These are phyloP conservation scores for Eulemur rufifrons DNA, from an alignment of 2,113 vertebrate genomes.

Conservation along the genomic window DNA sequence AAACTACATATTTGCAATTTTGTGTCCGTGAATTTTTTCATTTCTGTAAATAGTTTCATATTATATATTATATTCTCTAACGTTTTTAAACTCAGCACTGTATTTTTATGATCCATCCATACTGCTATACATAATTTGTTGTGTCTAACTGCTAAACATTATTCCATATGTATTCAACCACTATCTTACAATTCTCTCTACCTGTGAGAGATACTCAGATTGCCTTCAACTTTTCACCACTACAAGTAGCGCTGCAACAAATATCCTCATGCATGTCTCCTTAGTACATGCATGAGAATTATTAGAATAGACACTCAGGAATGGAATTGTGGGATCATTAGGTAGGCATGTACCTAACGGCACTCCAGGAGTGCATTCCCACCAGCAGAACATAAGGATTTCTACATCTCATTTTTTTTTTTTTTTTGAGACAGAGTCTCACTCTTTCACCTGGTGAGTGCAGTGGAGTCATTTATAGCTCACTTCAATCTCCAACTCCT, in stretches of 20 bases:
- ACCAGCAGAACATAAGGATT: neutral
- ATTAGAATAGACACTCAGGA: neutral
- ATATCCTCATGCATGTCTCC: neutral
- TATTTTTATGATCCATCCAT: neutral
- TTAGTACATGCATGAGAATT: neutral
- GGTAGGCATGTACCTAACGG: neutral
- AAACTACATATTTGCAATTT: neutral
- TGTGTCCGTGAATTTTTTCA: neutral
- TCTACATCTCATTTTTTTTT: neutral
- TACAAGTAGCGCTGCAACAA: neutral
- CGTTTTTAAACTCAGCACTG: neutral
- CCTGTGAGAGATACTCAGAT: neutral
- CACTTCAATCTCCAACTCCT: too few relatives aligned
- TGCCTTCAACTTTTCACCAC: neutral
- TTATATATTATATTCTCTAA: neutral
- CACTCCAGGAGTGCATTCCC: neutral
- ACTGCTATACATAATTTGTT: neutral
- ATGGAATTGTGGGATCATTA: neutral
- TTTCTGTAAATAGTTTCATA: neutral
- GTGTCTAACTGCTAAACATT: neutral
- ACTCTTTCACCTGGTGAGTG: too few relatives aligned
- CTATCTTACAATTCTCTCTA: neutral
- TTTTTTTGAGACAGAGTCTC: too few relatives aligned
- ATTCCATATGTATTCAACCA: neutral
- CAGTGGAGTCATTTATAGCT: too few relatives aligned